Percentiles rank a stretch among this genome's conserved stretches.
Conservation (phyloP, 2,113 vertebrate genomes). For the Excalfactoria chinensis region DNA sequence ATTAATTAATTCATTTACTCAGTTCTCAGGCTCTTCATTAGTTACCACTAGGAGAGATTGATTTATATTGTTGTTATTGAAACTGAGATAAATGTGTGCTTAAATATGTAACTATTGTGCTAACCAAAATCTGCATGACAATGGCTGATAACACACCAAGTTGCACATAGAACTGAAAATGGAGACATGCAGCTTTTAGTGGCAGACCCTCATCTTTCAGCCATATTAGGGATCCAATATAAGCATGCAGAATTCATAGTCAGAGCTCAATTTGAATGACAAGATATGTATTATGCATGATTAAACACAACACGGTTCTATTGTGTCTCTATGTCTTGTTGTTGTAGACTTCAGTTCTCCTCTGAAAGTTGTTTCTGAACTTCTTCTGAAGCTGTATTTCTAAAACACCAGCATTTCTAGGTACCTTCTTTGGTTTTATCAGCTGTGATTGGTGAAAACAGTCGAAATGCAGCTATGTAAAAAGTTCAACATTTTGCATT, state of each 20-base stretch:
- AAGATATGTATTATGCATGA: not conserved
- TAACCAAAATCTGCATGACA: not conserved
- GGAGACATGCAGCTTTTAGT: not conserved
- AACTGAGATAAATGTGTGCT: conserved; percentile 27
- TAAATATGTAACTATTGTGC: not conserved
- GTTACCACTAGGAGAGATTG: conserved; percentile 49
- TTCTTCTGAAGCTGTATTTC: not conserved
- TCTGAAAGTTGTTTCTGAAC: not conserved
- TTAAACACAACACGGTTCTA: not conserved
- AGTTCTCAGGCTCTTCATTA: conserved; percentile 66
- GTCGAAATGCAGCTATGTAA: not conserved
- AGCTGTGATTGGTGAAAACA: not conserved
- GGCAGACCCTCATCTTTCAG: not conserved
- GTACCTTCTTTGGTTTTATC: not conserved
- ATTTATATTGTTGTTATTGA: conserved; percentile 46
- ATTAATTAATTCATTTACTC: conserved; percentile 73
- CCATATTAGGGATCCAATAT: not conserved
- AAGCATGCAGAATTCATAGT: not conserved
- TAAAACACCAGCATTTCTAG: not conserved
- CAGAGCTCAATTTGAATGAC: not conserved
- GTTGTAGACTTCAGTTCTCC: not conserved
- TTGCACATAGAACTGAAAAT: not conserved
- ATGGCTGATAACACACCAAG: not conserved
- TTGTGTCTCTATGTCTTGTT: not conserved
- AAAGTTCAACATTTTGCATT: not conserved